A percentile compares a stretch with the other conserved stretches of the same genome.
phyloP scores from a whole-genome alignment of 1,140 invertebrate species.

The Battus philenor region DNA sequence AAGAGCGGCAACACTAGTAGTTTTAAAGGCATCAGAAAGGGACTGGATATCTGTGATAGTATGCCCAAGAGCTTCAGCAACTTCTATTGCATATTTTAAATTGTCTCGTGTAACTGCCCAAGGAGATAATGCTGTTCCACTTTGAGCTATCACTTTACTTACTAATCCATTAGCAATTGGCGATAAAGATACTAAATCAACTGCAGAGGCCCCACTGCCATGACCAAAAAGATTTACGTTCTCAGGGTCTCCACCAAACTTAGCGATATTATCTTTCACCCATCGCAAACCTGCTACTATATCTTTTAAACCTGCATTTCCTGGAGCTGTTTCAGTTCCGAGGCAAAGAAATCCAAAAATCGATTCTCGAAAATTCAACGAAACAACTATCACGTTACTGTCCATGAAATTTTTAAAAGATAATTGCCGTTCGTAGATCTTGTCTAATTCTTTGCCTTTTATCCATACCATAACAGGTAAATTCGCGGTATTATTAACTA shows the following conservation, averaged over 20 bases:
- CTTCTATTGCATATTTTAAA: constrained; percentile 42
- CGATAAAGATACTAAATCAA: constrained; percentile 82
- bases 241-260: constrained; percentile 92
- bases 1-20: constrained; percentile 48
- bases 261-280: constrained; percentile 92
- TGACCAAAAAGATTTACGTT: constrained; percentile 95
- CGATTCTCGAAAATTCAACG: constrained; percentile 56
- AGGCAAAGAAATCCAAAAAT: constrained; percentile 77
- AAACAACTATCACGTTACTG: constrained; percentile 45
- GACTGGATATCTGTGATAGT: constrained; percentile 32
- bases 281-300: constrained; percentile 93
- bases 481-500: constrained; percentile 18
- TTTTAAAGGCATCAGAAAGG: constrained; percentile 46
- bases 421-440: constrained; percentile 27
- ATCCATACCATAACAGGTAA: constrained; percentile 67
- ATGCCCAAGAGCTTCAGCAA: constrained; percentile 56
- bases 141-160: constrained; percentile 72
- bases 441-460: constrained; percentile 56
- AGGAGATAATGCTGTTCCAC: constrained; percentile 67
- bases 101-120: constrained; percentile 70
- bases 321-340: constrained; percentile 80
- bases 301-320: constrained; percentile 96
- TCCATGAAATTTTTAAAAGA: constrained; percentile 50
- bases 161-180: constrained; percentile 62
- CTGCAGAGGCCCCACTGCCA: constrained; percentile 94